These are phyloP conservation scores for Drosophila rubida DNA, from an alignment of 2,888 invertebrate species.

Conservation along the genomic window DNA sequence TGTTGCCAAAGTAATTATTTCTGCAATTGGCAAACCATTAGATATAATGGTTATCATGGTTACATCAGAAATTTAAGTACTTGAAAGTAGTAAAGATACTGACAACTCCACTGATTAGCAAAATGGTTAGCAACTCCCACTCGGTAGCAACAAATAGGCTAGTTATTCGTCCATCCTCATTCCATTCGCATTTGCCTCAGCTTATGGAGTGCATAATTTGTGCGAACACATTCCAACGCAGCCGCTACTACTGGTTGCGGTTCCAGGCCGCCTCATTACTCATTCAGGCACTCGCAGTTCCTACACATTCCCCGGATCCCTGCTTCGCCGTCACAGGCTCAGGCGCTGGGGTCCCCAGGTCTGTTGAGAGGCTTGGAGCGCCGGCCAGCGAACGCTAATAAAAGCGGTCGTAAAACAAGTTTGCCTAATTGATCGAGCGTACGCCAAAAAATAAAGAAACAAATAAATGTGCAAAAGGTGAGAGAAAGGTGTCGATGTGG, in stretches of 20 bases:
- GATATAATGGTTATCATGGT: constrained; percentile 24
- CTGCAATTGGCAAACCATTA: not conserved
- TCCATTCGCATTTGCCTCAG: constrained; percentile 42
- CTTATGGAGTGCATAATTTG: constrained; percentile 64
- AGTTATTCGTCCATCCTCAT: not conserved
- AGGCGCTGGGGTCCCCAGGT: not conserved
- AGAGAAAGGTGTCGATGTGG: not conserved
- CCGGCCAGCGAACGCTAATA: constrained; percentile 76
- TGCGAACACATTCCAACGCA: constrained; percentile 70
- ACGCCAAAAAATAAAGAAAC: constrained; percentile 74
- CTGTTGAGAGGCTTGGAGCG: constrained; percentile 53
- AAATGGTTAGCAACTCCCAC: constrained; percentile 51
- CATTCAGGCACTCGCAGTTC: constrained; percentile 59
- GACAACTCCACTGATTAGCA: constrained; percentile 16
- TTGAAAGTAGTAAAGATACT: constrained; percentile 15
- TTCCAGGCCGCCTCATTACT: constrained; percentile 64
- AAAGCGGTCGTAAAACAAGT: constrained; percentile 84
- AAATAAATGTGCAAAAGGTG: constrained; percentile 1
- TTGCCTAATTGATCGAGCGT: constrained; percentile 84
- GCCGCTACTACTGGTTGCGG: constrained; percentile 50
- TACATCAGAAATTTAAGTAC: constrained; percentile 29
- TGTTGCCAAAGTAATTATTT: not conserved
- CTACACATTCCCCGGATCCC: constrained; percentile 12
- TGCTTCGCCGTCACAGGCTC: constrained; percentile 5
- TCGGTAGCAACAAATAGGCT: constrained; percentile 30